Evolutionary conservation across 2,113 vertebrate genomes (phyloP), one percentile per base, ranked within the genome.

Genomic region (Reinhardtius hippoglossoides): DNA sequence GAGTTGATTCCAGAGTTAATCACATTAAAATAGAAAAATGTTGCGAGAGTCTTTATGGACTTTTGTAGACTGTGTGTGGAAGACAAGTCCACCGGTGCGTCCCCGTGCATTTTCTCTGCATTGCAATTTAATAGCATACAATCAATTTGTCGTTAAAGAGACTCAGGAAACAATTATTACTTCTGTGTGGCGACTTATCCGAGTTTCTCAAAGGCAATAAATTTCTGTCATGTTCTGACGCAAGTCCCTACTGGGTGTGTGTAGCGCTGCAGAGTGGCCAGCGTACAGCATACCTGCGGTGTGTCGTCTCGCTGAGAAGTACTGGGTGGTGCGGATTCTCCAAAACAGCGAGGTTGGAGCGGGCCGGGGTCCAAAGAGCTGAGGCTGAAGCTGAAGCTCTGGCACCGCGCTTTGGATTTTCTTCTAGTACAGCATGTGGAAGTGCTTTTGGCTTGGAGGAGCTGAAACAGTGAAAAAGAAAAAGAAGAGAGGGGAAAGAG

Each of bases 381-480:
- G 65, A 83, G 87, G 76, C 16, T 18, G 86, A 23, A 73, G 87
- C 82, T 81, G 79, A 77, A 55, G 27, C 50, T 57, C 84, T 93
- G 92, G 91, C 91, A 83, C 46, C 16, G 4, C 59, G 83, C 59
- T 74, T 27, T 65, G 82, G 76, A 55, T 78, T 78, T 31, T 82
- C 77, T 31, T 82, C 77, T 86, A 74, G 83, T 86, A 81, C 84
- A 90, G 85, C 91, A 91, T 92, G 92, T 95, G 93, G 93, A 94
- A 93, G 81, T 85, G 91, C 86, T 94, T 93, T 91, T 81, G 87
- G 88, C 80, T 87, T 67, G 67, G 64, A 87, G 65, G 52, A 74
- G 68, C 57, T 56, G 37, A 31, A 42, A 40, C 66, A 50, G 69
- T 26, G 12, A 31, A 64, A 66, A 69, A 50, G 46, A 27, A 60